Conservation (phyloP, 2,113 vertebrate genomes). For the Rhegmatorhina hoffmannsi region DNA sequence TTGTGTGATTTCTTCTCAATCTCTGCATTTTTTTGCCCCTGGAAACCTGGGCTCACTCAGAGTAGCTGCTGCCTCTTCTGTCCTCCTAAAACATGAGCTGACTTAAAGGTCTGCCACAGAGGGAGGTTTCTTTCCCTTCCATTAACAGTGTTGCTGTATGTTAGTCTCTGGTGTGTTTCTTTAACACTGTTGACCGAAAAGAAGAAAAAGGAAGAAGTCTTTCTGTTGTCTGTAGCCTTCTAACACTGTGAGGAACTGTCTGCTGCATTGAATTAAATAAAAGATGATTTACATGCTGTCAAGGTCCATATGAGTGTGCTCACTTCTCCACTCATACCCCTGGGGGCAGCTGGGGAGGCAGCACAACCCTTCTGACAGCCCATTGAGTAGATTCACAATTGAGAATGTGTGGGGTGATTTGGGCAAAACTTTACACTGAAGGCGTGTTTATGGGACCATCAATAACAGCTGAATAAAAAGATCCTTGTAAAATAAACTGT, state of each 20-base stretch:
- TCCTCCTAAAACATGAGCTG: not conserved
- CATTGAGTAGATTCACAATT: not conserved
- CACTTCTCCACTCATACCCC: not conserved
- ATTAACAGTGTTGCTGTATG: not conserved
- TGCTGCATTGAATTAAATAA: not conserved
- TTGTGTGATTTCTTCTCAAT: not conserved
- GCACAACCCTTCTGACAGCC: not conserved
- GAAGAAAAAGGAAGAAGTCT: not conserved
- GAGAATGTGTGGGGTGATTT: not conserved
- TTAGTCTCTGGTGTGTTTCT: not conserved
- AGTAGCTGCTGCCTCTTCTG: not conserved
- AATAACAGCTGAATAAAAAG: slow-evolving; percentile 11
- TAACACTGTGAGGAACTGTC: not conserved
- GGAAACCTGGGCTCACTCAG: not conserved
- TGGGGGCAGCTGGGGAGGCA: not conserved
- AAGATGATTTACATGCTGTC: not conserved
- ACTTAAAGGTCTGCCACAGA: not conserved
- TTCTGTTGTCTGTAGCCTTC: not conserved
- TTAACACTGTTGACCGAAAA: not conserved
- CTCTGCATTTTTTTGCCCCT: not conserved
- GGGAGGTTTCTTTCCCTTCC: not conserved
- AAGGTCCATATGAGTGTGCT: not conserved
- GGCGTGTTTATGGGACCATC: slow-evolving; percentile 4
- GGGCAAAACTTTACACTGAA: not conserved
- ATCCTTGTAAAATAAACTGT: slow-evolving; percentile 24